Percentiles rank a stretch among this genome's conserved stretches.
These are phyloP conservation scores for Nothoprocta pentlandii DNA, from an alignment of 2,113 vertebrate genomes.

Conservation along the genomic window DNA sequence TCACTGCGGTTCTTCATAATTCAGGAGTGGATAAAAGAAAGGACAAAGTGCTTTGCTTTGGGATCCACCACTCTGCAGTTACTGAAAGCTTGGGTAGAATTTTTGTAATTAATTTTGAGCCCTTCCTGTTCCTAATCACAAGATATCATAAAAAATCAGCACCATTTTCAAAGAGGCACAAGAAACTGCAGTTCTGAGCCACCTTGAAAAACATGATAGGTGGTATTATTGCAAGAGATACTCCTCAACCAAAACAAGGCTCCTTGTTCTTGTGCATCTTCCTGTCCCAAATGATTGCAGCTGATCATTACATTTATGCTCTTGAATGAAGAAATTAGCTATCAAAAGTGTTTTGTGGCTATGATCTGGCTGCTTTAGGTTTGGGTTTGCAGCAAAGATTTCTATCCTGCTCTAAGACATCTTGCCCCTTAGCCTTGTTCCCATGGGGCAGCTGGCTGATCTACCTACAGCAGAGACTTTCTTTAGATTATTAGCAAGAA, in stretches of 20 bases:
- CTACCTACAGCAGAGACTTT: not conserved
- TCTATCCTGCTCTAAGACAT: not conserved
- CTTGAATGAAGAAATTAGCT: not conserved
- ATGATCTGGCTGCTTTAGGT: not conserved
- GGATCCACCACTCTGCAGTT: constrained; percentile 32
- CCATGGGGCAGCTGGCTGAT: not conserved
- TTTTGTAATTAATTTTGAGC: not conserved
- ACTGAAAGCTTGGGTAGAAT: not conserved
- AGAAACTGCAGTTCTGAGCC: not conserved
- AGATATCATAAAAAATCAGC: not conserved
- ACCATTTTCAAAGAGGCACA: not conserved
- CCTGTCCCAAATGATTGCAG: not conserved
- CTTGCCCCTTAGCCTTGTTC: not conserved
- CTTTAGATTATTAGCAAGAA: not conserved
- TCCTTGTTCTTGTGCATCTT: not conserved
- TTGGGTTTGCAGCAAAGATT: not conserved
- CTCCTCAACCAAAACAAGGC: not conserved
- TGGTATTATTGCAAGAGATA: not conserved
- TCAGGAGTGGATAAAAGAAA: constrained; percentile 18
- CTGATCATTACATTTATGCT: not conserved
- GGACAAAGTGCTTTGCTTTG: constrained; percentile 27
- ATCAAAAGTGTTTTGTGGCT: not conserved
- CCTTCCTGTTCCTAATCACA: not conserved
- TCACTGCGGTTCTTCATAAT: constrained; percentile 37
- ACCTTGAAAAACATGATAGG: not conserved